Base-by-base conservation (phyloP, 2,888 invertebrate genomes). In the Drosophila mulleri region DNA sequence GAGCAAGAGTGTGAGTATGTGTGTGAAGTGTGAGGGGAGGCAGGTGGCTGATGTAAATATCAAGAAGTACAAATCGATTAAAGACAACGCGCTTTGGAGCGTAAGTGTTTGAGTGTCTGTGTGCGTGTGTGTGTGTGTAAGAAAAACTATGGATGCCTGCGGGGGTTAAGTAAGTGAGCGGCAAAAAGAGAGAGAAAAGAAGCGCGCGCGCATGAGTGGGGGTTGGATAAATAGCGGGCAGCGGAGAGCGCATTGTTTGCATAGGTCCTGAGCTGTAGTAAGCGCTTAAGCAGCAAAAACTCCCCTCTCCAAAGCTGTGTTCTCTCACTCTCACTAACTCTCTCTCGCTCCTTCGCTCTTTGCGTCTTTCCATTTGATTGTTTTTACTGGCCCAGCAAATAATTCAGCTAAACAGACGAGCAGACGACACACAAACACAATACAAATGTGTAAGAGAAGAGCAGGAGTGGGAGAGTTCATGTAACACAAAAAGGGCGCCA, bases 61-160 rank as follows among this genome's bases (percentile, higher is more conserved):
- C 80, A 85, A 88, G 78, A 83, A 86, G 82, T 81, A 83, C 84
- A 89, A 86, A 89, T 86, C 89, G 90, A 89, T 90, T 89, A 88
- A 89, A 90, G 80, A 74, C 88, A 84, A 78, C 85, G 79, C 81
- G 74, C 67, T 68, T 72, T 78, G 64, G 57, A 80, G 78, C 71
- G 62, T 75, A 67, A 67, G 72, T 67, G 78, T 72, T 67, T 61
- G 32, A 48, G 61, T 53, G 16, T 39, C 16, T 39, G 16, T 37
- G 67, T 52, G 32, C n/a, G 23, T 50, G 56, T 47, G 65, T 50
- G 59, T 53, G 63, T 70, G 65, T 74, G 72, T 37, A 66, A 54
- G 77, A 85, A 80, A 78, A 69, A 70, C 68, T 64, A 50, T 64
- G 54, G 81, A 47, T 74, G 67, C 70, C 59, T 65, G 62, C 52